These are phyloP conservation scores for Myoxocephalus aenaeus DNA, from an alignment of 2,797 vertebrate genomes.

Conservation along the genomic window DNA sequence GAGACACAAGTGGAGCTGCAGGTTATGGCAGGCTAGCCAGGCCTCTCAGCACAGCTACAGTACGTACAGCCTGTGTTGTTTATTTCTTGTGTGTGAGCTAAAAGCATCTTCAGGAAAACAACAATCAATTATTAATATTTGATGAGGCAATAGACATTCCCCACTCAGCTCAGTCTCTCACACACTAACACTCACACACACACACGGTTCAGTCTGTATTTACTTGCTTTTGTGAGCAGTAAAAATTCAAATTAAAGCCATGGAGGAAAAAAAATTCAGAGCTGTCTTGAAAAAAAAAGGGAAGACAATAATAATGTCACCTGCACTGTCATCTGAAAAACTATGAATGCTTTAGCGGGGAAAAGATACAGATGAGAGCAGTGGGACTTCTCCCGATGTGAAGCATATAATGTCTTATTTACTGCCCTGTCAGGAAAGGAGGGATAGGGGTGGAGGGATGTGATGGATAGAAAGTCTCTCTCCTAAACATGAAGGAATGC, in stretches of 20 bases:
- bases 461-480: constrained; percentile 25
- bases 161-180: no score
- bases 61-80: constrained; percentile 18
- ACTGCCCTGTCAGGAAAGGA: constrained; percentile 55
- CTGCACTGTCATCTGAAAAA: constrained; percentile 32
- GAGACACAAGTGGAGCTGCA: constrained; percentile 65
- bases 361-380: constrained; percentile 28
- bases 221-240: constrained; percentile 35
- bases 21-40: constrained; percentile 61
- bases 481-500: constrained; percentile 12
- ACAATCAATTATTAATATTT: constrained; percentile 73
- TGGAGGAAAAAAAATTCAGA: neutral
- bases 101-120: constrained; percentile 64
- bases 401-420: constrained; percentile 66
- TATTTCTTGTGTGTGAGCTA: constrained; percentile 38
- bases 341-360: constrained; percentile 29
- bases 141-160: constrained; percentile 32
- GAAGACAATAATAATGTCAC: constrained; percentile 43
- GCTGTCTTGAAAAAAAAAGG: neutral
- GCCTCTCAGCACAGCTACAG: constrained; percentile 48
- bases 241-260: constrained; percentile 19
- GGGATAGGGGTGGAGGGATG: constrained; percentile 7
- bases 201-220: constrained; percentile 24
- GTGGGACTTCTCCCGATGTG: constrained; percentile 48
- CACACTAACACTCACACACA: constrained; percentile 22